A percentile compares a stretch with the other conserved stretches of the same genome.
Evolutionary conservation across 2,113 vertebrate genomes (phyloP).

Genomic region (Camelus dromedarius): DNA sequence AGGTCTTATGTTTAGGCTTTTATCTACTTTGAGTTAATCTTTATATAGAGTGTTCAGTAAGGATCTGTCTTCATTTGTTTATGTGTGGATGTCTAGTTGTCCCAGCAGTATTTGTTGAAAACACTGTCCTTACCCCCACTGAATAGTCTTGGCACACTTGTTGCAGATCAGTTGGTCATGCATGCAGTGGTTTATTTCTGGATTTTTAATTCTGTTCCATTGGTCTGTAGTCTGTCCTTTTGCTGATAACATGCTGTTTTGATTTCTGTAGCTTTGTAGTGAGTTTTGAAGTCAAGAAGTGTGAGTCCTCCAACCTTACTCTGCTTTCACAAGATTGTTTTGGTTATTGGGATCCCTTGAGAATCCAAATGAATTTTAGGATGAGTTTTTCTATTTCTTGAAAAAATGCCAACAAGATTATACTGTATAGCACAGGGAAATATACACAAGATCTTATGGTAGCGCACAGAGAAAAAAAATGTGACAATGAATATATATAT

Average conservation of each 20-base stretch:
- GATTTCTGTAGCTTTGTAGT: not conserved
- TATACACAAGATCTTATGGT: too few species aligned
- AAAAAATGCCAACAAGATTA: not conserved
- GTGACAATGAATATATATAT: too few species aligned
- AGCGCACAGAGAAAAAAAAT: too few species aligned
- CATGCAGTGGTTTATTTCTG: not conserved
- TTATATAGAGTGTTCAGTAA: not conserved
- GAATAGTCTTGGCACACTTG: not conserved
- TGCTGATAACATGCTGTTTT: not conserved
- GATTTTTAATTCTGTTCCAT: not conserved
- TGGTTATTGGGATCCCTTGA: not conserved
- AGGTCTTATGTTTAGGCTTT: not conserved
- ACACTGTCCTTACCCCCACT: not conserved
- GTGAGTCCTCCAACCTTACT: not conserved
- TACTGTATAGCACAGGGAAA: too few species aligned
- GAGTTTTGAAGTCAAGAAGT: constrained; percentile 21
- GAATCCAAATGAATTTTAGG: not conserved
- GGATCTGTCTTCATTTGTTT: not conserved
- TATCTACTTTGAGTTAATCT: not conserved
- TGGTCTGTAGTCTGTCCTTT: not conserved
- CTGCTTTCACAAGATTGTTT: constrained; percentile 8
- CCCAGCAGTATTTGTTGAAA: not conserved
- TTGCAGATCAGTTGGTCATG: not conserved
- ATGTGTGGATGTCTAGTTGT: not conserved
- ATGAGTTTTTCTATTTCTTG: constrained; percentile 17